A percentile compares a stretch with the other conserved stretches of the same genome.
These are phyloP conservation scores for Onychorhynchus coronatus DNA, from an alignment of 2,113 vertebrate species.

Conservation along the genomic window DNA sequence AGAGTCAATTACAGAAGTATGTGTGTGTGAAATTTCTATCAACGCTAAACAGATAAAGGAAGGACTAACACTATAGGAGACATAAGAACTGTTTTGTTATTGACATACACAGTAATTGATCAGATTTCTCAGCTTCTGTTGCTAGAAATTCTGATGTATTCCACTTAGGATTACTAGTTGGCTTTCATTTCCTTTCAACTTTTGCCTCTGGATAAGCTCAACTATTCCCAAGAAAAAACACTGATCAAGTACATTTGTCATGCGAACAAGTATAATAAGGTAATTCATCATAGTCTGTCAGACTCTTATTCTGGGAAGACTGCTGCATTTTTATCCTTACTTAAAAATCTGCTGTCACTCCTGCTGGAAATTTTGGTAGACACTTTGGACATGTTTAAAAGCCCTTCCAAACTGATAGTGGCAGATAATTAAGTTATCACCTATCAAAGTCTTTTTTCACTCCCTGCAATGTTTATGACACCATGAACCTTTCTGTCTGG, in stretches of 20 bases:
- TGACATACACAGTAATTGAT: constrained; percentile 63
- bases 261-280: constrained; percentile 76
- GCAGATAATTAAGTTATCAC: constrained; percentile 78
- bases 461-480: constrained; percentile 51
- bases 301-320: constrained; percentile 73
- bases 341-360: constrained; percentile 76
- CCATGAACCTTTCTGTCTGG: constrained; percentile 10
- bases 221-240: constrained; percentile 77
- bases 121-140: constrained; percentile 38
- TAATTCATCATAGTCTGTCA: constrained; percentile 83
- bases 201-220: constrained; percentile 78
- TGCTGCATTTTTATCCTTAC: constrained; percentile 76
- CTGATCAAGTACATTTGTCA: constrained; percentile 81
- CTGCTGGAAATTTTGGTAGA: constrained; percentile 73
- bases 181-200: constrained; percentile 74
- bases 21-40: not conserved
- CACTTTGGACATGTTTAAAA: constrained; percentile 76
- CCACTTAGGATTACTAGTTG: constrained; percentile 64
- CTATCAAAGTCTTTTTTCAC: constrained; percentile 27
- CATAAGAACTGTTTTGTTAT: not conserved
- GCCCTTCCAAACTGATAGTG: constrained; percentile 71
- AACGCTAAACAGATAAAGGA: constrained; percentile 21
- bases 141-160: constrained; percentile 66
- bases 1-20: not conserved
- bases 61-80: not conserved